A percentile compares a stretch with the other conserved stretches of the same genome.
Conservation (phyloP, 1,140 invertebrate species). For the Polypedilum vanderplanki region DNA sequence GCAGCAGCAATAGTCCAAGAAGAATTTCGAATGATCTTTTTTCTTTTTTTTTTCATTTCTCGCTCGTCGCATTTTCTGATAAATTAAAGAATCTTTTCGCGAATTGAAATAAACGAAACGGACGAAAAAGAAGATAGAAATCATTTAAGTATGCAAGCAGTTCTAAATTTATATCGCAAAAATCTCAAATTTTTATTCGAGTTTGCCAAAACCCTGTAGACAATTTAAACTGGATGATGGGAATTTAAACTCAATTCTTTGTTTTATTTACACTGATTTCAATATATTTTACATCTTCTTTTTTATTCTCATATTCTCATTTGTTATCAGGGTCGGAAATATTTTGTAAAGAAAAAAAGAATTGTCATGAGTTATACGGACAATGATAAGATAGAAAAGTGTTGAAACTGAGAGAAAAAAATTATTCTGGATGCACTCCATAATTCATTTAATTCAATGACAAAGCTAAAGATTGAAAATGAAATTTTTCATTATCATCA, state of each 20-base stretch:
- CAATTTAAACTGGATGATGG: too few species aligned
- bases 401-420: background rate
- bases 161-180: too few species aligned
- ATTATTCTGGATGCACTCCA: background rate
- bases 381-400: background rate
- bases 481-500: too few species aligned
- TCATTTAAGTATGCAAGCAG: background rate
- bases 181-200: too few species aligned
- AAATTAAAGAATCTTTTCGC: constrained; percentile 18
- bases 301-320: too few species aligned
- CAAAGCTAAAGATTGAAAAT: background rate
- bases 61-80: background rate
- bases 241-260: too few species aligned
- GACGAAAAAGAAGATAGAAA: background rate
- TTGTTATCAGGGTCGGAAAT: too few species aligned
- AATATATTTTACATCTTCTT: too few species aligned
- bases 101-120: background rate
- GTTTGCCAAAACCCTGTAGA: too few species aligned
- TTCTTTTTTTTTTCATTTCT: background rate
- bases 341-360: background rate
- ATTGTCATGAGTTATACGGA: background rate
- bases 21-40: too few species aligned
- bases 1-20: background rate
- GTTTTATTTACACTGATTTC: too few species aligned
- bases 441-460: constrained; percentile 19